Conservation (phyloP, 2,888 invertebrate species). For the Lissonota sp. region DNA sequence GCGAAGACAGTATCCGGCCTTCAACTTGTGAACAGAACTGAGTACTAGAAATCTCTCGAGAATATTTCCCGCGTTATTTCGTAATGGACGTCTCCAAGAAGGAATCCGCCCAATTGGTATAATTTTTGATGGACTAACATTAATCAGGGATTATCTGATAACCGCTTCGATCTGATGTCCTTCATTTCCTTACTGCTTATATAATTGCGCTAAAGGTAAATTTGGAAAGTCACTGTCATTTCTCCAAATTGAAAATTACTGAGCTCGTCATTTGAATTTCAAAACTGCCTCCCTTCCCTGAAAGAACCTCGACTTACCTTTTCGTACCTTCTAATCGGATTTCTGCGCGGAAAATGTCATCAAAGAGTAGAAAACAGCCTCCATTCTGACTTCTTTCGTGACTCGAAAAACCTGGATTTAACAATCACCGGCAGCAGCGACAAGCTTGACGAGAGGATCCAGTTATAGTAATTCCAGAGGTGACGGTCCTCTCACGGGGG, state of each 20-base stretch:
- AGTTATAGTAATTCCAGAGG: constrained; percentile 32
- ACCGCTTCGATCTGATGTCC: no score
- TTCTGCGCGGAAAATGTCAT: no score
- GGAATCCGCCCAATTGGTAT: no score
- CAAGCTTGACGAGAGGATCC: constrained; percentile 13
- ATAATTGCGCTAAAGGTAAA: no score
- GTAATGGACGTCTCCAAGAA: constrained; percentile 3
- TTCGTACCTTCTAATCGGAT: no score
- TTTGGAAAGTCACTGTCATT: no score
- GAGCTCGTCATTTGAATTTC: no score
- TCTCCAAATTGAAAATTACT: no score
- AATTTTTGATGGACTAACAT: constrained; percentile 5
- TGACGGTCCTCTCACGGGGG: constrained; percentile 19
- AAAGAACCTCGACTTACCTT: no score
- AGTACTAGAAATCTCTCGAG: constrained; percentile 25
- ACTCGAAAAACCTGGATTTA: constrained; percentile 1
- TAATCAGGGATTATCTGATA: background rate
- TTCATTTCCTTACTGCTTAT: no score
- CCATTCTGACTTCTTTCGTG: background rate
- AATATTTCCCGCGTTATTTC: constrained; percentile 29
- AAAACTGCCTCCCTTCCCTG: no score
- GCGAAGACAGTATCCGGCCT: background rate
- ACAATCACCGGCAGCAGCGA: constrained; percentile 1
- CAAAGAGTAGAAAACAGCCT: no score
- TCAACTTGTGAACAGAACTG: constrained; percentile 13